A percentile compares a stretch with the other conserved stretches of the same genome.
These are phyloP conservation scores for Dinothrombium tinctorium DNA, from an alignment of 1,140 invertebrate species.

Conservation along the genomic window DNA sequence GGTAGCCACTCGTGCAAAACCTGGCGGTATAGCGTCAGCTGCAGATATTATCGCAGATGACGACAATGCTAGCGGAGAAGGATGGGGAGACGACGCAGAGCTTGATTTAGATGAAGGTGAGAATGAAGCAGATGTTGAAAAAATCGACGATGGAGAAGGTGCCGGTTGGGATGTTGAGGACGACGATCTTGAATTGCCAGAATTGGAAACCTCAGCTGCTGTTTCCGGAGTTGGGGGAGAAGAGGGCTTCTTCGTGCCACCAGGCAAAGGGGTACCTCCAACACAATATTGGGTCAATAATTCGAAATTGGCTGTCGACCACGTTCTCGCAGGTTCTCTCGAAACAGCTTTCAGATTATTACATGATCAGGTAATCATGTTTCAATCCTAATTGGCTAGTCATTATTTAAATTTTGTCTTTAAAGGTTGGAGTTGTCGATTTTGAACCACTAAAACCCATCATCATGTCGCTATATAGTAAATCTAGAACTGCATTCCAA, in stretches of 20 bases:
- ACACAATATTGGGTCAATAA: conserved; percentile 53
- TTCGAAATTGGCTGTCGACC: conserved; percentile 68
- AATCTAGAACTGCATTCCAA: conserved; percentile 46
- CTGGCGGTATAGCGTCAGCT: conserved; percentile 7
- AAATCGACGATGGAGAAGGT: conserved; percentile 31
- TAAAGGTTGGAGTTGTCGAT: conserved; percentile 75
- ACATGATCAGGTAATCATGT: conserved; percentile 46
- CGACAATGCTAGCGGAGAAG: conserved; percentile 17
- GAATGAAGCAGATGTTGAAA: conserved; percentile 46
- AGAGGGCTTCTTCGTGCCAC: conserved; percentile 30
- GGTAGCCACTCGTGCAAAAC: conserved; percentile 19
- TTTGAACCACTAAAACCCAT: conserved; percentile 57
- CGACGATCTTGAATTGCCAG: conserved; percentile 79
- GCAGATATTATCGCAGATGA: conserved; percentile 11
- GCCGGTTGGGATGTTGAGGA: conserved; percentile 80
- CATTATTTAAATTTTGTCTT: conserved; percentile 32
- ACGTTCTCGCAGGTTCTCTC: conserved; percentile 78
- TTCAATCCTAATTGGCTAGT: too few relatives aligned
- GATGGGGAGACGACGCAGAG: conserved; percentile 18
- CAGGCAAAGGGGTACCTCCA: conserved; percentile 36
- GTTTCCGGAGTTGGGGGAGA: conserved; percentile 17
- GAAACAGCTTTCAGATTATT: conserved; percentile 62
- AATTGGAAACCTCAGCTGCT: conserved; percentile 37
- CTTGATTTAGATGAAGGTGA: conserved; percentile 26
- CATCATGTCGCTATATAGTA: conserved; percentile 50